Evolutionary conservation across 2,888 invertebrate genomes (phyloP), one percentile per base, ranked within the genome.

Genomic region (Oxyscelio sp.): DNA sequence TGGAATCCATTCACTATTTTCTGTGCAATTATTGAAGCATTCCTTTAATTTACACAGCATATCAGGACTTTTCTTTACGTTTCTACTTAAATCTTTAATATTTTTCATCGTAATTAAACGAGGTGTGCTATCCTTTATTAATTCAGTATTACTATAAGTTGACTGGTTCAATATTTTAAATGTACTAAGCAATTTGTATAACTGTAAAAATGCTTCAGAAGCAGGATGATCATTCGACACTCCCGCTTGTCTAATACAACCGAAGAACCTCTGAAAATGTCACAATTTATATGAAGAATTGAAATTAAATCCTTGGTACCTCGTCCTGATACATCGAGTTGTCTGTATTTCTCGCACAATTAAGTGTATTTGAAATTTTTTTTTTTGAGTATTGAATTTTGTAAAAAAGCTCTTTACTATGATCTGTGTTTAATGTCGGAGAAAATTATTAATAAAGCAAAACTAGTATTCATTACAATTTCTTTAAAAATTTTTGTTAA

Each of bases 261-360:
- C 52, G 19, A 52, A 52, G 52, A 52, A 52, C 24, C 52, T 52
- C 52, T 52, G 24, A 15, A 52, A 52, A 52, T n/a, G 43, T 43
- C 43, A 43, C 27, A 27, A n/a, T n/a, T n/a, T n/a, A n/a, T n/a
- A n/a, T n/a, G n/a, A n/a, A n/a, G n/a, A n/a, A n/a, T n/a, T n/a
- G n/a, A n/a, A n/a, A n/a, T n/a, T n/a, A n/a, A n/a, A n/a, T n/a
- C n/a, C n/a, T n/a, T n/a, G n/a, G n/a, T n/a, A n/a, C n/a, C n/a
- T n/a, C n/a, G n/a, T n/a, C n/a, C n/a, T n/a, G n/a, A n/a, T n/a
- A n/a, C n/a, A n/a, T n/a, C n/a, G n/a, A n/a, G n/a, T n/a, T n/a
- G n/a, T n/a, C n/a, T n/a, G n/a, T n/a, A n/a, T n/a, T n/a, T n/a
- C n/a, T n/a, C n/a, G n/a, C n/a, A n/a, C n/a, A n/a, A n/a, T n/a